Evolutionary conservation across 2,797 vertebrate species (phyloP), one percentile per base, ranked within the genome.

Genomic region (Jordanella pulchra): DNA sequence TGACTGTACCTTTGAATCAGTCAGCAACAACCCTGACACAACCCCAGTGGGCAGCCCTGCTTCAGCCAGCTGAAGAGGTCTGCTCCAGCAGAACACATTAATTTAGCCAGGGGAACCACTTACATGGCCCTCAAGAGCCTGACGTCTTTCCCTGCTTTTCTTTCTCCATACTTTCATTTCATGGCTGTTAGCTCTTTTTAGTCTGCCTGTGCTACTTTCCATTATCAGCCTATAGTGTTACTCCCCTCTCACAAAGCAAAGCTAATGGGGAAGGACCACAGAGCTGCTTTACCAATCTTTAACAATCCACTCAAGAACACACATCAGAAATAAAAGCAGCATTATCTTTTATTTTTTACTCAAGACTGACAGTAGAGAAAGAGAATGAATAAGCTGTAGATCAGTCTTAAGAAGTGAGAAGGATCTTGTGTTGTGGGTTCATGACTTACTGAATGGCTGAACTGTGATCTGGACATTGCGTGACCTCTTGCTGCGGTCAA

Each of bases 381-480:
- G 28, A 58, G 67, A 80, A 50, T 77, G 69, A 86, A 84, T 86
- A 72, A 64, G 63, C 81, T 79, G 81, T 65, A 69, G 77, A 80
- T 79, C 76, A 83, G 67, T 74, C 75, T 84, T 77, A 76, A 58
- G 69, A 53, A 64, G 67, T 13, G 21, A 69, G 65, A 55, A 12
- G 23, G 35, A 79, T 9, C 23, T 51, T 17, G 30, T 15, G 27
- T 30, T 11, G 27, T 23, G 50, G 60, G 65, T 25, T 64, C 53
- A 85, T 87, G 85, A 94, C 98, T 99, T 95, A 99, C 98, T 97
- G 86, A 97, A 93, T 0, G 95, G 89, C 75, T 96, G 95, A 65
- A 99, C 96, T 0, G 94, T 93, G 93, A 99, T 97, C 87, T 97
- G 97, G 73, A 97, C 96, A 67, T 99, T 99, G 89, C 97, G 97